These are phyloP conservation scores for Amphipyra tragopoginis DNA, from an alignment of 2,888 invertebrate genomes.

Conservation along the genomic window DNA sequence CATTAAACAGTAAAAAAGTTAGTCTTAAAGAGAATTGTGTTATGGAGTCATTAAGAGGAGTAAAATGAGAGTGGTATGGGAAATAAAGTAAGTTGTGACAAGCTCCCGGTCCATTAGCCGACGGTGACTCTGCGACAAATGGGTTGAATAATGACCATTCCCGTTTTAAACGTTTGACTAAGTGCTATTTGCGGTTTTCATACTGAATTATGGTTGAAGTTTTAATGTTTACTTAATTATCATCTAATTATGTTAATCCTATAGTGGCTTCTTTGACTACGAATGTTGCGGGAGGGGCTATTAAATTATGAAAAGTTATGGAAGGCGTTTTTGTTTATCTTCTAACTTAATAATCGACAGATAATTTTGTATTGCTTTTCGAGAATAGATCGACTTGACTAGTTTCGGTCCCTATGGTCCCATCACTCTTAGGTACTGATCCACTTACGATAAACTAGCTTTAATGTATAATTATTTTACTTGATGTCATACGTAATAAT, in stretches of 20 bases:
- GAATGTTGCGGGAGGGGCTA: background rate
- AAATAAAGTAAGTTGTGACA: conserved; percentile 65
- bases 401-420: too few relatives aligned
- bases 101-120: conserved; percentile 64
- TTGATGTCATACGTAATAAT: too few relatives aligned
- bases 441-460: too few relatives aligned
- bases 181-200: conserved; percentile 65
- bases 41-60: conserved; percentile 45
- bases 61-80: conserved; percentile 60
- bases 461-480: too few relatives aligned
- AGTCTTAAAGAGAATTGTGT: conserved; percentile 25
- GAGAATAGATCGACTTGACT: too few relatives aligned
- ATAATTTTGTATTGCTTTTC: too few relatives aligned
- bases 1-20: conserved; percentile 41
- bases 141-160: conserved; percentile 73
- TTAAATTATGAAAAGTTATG: too few relatives aligned
- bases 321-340: too few relatives aligned
- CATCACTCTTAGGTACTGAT: too few relatives aligned
- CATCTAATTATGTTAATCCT: conserved; percentile 29
- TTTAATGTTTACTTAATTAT: conserved; percentile 45
- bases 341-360: too few relatives aligned
- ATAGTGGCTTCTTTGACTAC: conserved; percentile 16
- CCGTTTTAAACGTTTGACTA: conserved; percentile 67
- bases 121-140: conserved; percentile 70
- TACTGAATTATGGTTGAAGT: conserved; percentile 47